phyloP scores from a whole-genome alignment of 2,113 vertebrate genomes.

The Fregata magnificens region DNA sequence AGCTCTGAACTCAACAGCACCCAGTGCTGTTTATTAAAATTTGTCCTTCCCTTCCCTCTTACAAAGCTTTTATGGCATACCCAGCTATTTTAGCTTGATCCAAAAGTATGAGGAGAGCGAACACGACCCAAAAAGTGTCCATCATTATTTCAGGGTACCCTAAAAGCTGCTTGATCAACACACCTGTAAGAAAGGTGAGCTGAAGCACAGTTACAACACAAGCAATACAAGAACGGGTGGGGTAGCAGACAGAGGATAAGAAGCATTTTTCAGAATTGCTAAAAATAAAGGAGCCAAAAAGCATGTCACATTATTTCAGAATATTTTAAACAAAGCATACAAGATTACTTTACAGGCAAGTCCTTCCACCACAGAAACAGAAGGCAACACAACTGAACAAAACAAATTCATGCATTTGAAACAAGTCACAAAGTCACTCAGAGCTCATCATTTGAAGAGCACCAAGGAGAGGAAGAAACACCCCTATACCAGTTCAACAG shows the following conservation, averaged over 20 bases:
- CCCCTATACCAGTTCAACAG: rapidly evolving
- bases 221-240: neutral
- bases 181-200: neutral
- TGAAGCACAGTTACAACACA: neutral
- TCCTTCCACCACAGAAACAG: neutral
- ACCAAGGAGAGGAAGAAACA: neutral
- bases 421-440: neutral
- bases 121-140: rapidly evolving
- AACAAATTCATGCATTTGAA: neutral
- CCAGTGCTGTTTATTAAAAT: neutral
- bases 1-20: neutral
- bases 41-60: neutral
- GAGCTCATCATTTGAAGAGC: neutral
- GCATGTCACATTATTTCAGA: neutral
- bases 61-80: neutral
- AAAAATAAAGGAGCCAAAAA: neutral
- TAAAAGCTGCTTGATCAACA: neutral
- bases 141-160: neutral
- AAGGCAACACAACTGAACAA: neutral
- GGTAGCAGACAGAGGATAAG: neutral
- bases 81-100: neutral
- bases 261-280: neutral
- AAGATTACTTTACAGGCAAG: neutral
- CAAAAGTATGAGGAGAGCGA: neutral
- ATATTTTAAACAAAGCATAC: neutral